A percentile compares a stretch with the other conserved stretches of the same genome.
Evolutionary conservation across 2,888 invertebrate genomes (phyloP).

Genomic region (Parnassius mnemosyne): DNA sequence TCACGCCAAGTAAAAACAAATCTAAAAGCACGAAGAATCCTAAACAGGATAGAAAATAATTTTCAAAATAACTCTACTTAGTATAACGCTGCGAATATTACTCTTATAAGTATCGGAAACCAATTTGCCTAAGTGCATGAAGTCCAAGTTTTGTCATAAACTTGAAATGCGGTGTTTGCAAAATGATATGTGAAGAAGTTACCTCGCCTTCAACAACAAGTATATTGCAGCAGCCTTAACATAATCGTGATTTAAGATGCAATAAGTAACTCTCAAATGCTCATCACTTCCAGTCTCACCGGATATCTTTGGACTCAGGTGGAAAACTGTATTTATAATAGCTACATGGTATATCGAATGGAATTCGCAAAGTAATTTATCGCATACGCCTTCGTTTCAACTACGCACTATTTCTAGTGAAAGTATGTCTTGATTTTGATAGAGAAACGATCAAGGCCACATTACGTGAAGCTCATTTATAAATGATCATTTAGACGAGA

Average conservation of each 20-base stretch:
- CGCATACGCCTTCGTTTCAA: background rate
- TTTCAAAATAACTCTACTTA: slow-evolving; percentile 53
- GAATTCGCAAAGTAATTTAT: too few relatives aligned
- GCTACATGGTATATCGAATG: background rate
- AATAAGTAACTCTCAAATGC: slow-evolving; percentile 13
- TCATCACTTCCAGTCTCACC: slow-evolving; percentile 1
- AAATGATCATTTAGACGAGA: too few relatives aligned
- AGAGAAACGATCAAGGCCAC: too few relatives aligned
- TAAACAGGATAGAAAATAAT: slow-evolving; percentile 19
- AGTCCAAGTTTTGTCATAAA: slow-evolving; percentile 78
- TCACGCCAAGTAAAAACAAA: background rate
- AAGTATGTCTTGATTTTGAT: background rate
- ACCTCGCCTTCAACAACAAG: slow-evolving; percentile 8
- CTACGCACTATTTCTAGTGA: background rate
- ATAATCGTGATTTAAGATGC: background rate
- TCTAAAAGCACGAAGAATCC: slow-evolving; percentile 15
- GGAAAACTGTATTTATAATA: background rate
- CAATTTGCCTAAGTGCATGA: slow-evolving; percentile 79
- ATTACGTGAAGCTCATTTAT: too few relatives aligned
- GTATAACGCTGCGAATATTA: slow-evolving; percentile 56
- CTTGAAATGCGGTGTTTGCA: slow-evolving; percentile 73
- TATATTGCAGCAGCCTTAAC: slow-evolving; percentile 8
- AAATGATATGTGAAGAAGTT: slow-evolving; percentile 35
- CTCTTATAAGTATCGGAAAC: slow-evolving; percentile 77
- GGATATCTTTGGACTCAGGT: background rate